phyloP scores from a whole-genome alignment of 2,888 invertebrate genomes.

The Drosophila paramelanica region DNA sequence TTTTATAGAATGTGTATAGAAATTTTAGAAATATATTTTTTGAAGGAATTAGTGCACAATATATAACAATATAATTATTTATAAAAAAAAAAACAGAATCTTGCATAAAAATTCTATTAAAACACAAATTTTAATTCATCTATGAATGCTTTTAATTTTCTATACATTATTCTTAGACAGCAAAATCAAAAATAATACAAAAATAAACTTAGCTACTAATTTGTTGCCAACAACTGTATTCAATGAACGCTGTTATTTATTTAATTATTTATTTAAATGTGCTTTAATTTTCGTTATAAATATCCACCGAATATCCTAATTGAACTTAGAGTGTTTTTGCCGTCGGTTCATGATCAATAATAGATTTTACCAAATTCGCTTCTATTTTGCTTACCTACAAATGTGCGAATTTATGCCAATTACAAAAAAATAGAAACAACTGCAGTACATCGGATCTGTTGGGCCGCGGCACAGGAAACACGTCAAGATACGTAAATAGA shows the following conservation, averaged over 20 bases:
- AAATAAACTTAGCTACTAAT: background rate
- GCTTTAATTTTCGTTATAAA: background rate
- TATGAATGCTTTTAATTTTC: no score
- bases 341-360: conserved; percentile 3
- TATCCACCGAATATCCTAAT: background rate
- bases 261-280: background rate
- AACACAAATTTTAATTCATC: no score
- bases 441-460: background rate
- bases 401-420: background rate
- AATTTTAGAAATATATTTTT: no score
- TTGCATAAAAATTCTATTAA: no score
- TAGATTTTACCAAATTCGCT: background rate
- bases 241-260: no score
- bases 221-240: background rate
- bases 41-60: no score
- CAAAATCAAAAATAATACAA: background rate
- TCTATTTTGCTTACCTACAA: conserved; percentile 9
- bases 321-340: background rate
- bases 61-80: no score
- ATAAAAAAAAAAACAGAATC: no score
- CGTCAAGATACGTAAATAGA: conserved; percentile 2
- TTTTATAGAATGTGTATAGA: no score
- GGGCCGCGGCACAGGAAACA: background rate
- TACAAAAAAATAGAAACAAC: background rate
- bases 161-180: no score